These are phyloP conservation scores for Aviceda subcristata DNA, from an alignment of 2,113 vertebrate genomes.

Conservation along the genomic window DNA sequence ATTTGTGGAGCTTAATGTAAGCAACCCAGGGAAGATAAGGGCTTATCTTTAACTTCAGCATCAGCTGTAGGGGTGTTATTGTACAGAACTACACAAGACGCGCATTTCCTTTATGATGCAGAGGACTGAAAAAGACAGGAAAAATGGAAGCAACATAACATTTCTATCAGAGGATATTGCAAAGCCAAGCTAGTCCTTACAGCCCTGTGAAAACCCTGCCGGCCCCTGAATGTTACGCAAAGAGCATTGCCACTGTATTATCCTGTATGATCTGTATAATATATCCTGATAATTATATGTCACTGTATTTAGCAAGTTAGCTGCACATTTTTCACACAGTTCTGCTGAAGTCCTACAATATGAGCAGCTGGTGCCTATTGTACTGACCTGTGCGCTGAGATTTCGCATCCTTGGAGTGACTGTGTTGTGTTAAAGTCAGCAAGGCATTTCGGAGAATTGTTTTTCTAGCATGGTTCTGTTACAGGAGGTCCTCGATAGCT, in stretches of 20 bases:
- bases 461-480: neutral
- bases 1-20: neutral
- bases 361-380: neutral
- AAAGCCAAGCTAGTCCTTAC: neutral
- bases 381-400: neutral
- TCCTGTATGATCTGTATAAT: too few species aligned
- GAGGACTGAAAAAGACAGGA: neutral
- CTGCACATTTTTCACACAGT: neutral
- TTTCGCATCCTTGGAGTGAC: neutral
- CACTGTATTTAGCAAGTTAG: neutral
- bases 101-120: neutral
- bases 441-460: neutral
- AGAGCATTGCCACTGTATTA: neutral
- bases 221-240: fast-evolving
- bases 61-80: neutral
- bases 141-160: neutral
- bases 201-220: neutral
- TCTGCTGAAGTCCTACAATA: neutral
- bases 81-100: neutral
- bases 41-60: neutral
- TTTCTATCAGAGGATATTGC: neutral
- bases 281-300: too few species aligned
- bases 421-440: neutral
- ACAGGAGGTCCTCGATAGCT: neutral
- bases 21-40: neutral